Percentiles rank a stretch among this genome's conserved stretches.
These are phyloP conservation scores for Thalassarche chlororhynchos DNA, from an alignment of 2,113 vertebrate species.

Conservation along the genomic window DNA sequence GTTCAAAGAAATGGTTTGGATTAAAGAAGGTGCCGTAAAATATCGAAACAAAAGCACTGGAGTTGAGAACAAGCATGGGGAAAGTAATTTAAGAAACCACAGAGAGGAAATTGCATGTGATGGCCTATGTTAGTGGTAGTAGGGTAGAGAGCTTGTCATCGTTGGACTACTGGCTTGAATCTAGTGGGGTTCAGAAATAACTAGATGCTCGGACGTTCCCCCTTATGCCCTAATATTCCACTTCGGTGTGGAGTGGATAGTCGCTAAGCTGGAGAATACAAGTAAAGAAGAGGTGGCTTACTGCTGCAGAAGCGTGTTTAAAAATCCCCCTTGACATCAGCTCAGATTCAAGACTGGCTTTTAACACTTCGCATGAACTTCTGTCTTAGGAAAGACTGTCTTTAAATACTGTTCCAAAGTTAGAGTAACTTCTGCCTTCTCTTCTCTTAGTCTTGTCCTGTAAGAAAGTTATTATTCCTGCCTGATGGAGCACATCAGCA, in stretches of 20 bases:
- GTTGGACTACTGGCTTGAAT: fast-evolving
- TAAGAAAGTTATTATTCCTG: background rate
- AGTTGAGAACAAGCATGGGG: background rate
- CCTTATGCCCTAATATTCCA: fast-evolving
- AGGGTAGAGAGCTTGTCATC: fast-evolving
- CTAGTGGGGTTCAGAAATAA: background rate
- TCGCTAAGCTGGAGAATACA: background rate
- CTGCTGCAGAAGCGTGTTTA: background rate
- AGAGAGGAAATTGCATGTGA: fast-evolving
- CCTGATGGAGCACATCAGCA: background rate
- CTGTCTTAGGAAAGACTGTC: background rate
- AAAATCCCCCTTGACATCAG: background rate
- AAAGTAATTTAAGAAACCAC: background rate
- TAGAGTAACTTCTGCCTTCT: background rate
- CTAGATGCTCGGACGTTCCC: background rate
- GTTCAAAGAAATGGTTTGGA: background rate
- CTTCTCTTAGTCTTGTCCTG: fast-evolving
- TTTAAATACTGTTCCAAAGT: background rate
- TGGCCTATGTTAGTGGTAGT: fast-evolving
- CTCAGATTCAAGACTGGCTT: background rate
- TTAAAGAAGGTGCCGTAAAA: background rate
- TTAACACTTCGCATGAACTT: fast-evolving
- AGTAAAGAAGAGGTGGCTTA: background rate
- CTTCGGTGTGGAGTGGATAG: background rate
- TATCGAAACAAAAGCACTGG: background rate